phyloP scores from a whole-genome alignment of 2,888 invertebrate species.

The Parasteatoda lunata region DNA sequence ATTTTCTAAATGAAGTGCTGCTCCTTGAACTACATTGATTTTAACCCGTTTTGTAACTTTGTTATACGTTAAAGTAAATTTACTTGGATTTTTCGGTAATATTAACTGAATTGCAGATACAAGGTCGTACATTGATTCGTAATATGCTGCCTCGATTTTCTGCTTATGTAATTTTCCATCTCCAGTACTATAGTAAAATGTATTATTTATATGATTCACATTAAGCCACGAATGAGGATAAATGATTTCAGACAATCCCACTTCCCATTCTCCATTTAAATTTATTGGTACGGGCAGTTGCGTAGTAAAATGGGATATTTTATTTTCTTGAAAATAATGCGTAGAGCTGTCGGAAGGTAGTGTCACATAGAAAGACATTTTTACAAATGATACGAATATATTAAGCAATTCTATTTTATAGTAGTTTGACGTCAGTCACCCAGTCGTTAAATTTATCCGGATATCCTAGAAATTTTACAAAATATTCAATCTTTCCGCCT shows the following conservation, averaged over 20 bases:
- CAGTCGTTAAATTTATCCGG: not conserved
- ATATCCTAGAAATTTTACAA: conserved; percentile 10
- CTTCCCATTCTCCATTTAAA: conserved; percentile 6
- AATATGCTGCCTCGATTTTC: too few relatives aligned
- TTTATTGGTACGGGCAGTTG: not conserved
- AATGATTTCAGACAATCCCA: not conserved
- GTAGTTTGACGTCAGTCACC: not conserved
- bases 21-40: not conserved
- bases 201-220: not conserved
- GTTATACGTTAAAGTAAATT: not conserved
- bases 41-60: not conserved
- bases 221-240: conserved; percentile 18
- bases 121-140: not conserved
- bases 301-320: conserved; percentile 11
- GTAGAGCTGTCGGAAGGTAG: not conserved
- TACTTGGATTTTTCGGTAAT: not conserved
- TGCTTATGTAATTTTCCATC: not conserved
- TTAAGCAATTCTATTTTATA: not conserved
- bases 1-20: conserved; percentile 1
- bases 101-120: not conserved
- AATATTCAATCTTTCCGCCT: conserved; percentile 1
- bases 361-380: not conserved
- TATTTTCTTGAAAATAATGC: not conserved
- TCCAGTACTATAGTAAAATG: not conserved
- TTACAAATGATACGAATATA: not conserved